Evolutionary conservation across 2,888 invertebrate species (phyloP), one percentile per base, ranked within the genome.

Genomic region (Cosmia pyralina): DNA sequence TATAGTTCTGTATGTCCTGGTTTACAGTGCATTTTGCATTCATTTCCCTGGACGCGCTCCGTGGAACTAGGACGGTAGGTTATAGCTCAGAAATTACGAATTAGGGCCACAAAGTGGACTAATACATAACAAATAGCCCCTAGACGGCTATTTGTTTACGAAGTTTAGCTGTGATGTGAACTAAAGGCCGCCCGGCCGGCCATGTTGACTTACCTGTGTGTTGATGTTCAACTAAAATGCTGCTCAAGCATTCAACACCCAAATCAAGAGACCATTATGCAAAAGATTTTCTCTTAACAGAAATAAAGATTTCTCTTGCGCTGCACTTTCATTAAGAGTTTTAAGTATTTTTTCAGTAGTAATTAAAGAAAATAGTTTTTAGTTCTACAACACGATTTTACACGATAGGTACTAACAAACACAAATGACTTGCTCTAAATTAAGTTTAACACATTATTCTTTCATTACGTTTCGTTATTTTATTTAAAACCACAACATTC

Each of bases 11-110:
- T 60, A 63, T 79, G 52, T 71, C 66, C 62, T 59, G 46, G 59
- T 77, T 80, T 65, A 71, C 81, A 64, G 46, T 79, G 82, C 79
- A 85, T 88, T 86, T 74, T 85, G 83, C 84, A 89, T 88, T 89
- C 85, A 89, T 89, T 89, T 89, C 89, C 90, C 90, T 69, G 59
- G 88, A 73, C 81, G 60, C 52, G 19, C 46, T 41, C 64, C 57
- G 57, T 59, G 64, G 69, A 71, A 73, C 72, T 77, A 78, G 75
- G 60, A 74, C 71, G 74, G 67, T 70, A 53, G 65, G 75, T 77
- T 74, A 77, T 75, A 55, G 75, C 78, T 73, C 50, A 72, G 63
- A 79, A 79, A 76, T 85, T 83, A 79, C 58, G 57, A 76, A 81
- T 82, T 85, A 75, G 74, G 65, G 63, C 28, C 44, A 38, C 69